phyloP scores from a whole-genome alignment of 1,140 invertebrate genomes.

The Melipona quadrifasciata region DNA sequence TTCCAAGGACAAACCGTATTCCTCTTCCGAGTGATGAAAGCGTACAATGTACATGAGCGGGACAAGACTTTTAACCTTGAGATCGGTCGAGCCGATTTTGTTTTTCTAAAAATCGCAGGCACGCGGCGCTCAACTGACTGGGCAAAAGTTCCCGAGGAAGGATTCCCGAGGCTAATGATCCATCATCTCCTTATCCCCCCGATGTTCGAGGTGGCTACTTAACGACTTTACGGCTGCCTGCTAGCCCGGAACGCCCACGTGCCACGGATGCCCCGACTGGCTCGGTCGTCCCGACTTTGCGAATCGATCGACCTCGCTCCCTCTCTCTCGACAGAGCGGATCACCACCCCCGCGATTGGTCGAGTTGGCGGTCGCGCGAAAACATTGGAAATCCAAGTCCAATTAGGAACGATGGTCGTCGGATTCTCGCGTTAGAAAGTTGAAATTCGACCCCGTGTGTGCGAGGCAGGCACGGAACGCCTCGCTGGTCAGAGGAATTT shows the following conservation, averaged over 20 bases:
- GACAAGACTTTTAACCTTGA: neutral
- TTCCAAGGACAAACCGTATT: no score
- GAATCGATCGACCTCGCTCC: conserved; percentile 61
- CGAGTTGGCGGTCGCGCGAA: conserved; percentile 12
- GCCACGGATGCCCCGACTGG: conserved; percentile 42
- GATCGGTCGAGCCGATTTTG: neutral
- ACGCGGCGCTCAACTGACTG: neutral
- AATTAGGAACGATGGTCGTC: conserved; percentile 12
- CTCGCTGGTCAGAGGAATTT: no score
- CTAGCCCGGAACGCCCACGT: conserved; percentile 62
- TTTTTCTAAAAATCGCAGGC: conserved; percentile 26
- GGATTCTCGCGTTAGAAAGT: conserved; percentile 18
- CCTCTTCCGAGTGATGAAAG: no score
- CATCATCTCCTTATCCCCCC: conserved; percentile 60
- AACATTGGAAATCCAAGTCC: conserved; percentile 22
- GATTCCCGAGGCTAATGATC: conserved; percentile 63
- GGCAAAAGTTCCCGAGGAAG: conserved; percentile 43
- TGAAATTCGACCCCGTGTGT: neutral
- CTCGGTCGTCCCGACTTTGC: conserved; percentile 27
- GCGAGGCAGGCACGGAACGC: no score
- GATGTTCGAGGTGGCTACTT: conserved; percentile 62
- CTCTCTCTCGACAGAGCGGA: conserved; percentile 59
- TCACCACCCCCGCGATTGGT: conserved; percentile 22
- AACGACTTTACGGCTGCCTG: conserved; percentile 63
- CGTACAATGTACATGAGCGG: no score